Evolutionary conservation across 92 coral and sea anemone species (phyloP).

Genomic region (Heteractis magnifica): DNA sequence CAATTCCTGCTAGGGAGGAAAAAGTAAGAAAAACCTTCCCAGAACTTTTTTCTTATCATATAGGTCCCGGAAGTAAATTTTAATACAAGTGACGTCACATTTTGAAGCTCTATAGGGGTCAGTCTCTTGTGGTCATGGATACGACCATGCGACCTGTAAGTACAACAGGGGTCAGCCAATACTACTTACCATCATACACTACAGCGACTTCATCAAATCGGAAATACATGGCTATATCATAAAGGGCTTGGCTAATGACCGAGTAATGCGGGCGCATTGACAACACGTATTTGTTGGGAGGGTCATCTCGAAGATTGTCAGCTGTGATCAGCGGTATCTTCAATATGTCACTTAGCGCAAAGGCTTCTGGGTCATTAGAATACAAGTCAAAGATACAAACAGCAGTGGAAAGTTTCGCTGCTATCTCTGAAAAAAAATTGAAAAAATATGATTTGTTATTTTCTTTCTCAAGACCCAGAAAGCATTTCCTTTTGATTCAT

Average conservation of each 20-base stretch:
- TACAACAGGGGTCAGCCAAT: neutral
- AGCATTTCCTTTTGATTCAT: too few species aligned
- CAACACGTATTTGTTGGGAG: constrained; percentile 26
- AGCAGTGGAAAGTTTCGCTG: constrained; percentile 22
- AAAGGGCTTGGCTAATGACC: constrained; percentile 57
- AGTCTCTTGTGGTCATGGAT: neutral
- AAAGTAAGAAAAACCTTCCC: too few species aligned
- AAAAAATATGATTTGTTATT: neutral
- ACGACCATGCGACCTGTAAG: neutral
- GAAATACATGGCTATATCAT: constrained; percentile 56
- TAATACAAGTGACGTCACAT: too few species aligned
- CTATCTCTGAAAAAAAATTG: constrained; percentile 22
- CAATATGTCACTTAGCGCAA: constrained; percentile 53
- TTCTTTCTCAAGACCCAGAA: too few species aligned
- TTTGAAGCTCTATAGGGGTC: too few species aligned
- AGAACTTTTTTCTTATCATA: too few species aligned
- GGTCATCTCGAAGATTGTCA: constrained; percentile 31
- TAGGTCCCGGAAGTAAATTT: too few species aligned
- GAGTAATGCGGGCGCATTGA: constrained; percentile 70
- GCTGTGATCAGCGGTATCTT: constrained; percentile 62
- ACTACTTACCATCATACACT: constrained; percentile 70
- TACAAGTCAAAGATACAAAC: constrained; percentile 64
- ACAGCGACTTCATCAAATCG: constrained; percentile 55
- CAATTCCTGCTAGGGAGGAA: too few species aligned
- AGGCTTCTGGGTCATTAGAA: constrained; percentile 52